These are phyloP conservation scores for Yponomeuta malinellus DNA, from an alignment of 2,888 invertebrate genomes.

Conservation along the genomic window DNA sequence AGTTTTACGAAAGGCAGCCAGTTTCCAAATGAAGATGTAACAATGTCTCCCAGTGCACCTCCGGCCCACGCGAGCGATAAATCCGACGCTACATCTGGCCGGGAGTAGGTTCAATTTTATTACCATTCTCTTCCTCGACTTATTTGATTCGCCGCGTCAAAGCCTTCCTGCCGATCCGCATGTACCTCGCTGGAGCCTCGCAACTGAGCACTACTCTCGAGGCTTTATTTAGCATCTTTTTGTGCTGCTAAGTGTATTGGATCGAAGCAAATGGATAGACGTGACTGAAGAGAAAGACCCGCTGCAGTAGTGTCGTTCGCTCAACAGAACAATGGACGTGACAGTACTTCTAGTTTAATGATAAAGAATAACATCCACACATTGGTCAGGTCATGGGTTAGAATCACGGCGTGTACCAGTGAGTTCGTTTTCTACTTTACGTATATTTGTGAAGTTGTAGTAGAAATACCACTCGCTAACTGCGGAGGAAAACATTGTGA, in stretches of 20 bases:
- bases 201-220: conserved; percentile 2
- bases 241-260: not conserved
- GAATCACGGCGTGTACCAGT: too few species aligned
- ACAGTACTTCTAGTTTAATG: too few species aligned
- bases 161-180: conserved; percentile 34
- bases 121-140: conserved; percentile 68
- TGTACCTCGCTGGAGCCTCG: not conserved
- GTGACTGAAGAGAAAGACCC: too few species aligned
- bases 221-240: not conserved
- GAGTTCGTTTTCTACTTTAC: too few species aligned
- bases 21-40: conserved; percentile 4
- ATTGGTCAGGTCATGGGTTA: too few species aligned
- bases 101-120: conserved; percentile 72
- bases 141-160: conserved; percentile 74
- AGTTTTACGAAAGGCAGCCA: not conserved
- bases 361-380: too few species aligned
- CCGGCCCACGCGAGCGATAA: conserved; percentile 50
- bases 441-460: too few species aligned
- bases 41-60: conserved; percentile 30
- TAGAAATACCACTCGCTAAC: too few species aligned
- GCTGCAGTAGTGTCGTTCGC: too few species aligned
- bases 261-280: not conserved
- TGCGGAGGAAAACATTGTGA: too few species aligned
- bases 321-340: too few species aligned
- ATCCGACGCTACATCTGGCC: conserved; percentile 71